Conservation (phyloP, 2,797 vertebrate genomes). For the Sciurus vulgaris region DNA sequence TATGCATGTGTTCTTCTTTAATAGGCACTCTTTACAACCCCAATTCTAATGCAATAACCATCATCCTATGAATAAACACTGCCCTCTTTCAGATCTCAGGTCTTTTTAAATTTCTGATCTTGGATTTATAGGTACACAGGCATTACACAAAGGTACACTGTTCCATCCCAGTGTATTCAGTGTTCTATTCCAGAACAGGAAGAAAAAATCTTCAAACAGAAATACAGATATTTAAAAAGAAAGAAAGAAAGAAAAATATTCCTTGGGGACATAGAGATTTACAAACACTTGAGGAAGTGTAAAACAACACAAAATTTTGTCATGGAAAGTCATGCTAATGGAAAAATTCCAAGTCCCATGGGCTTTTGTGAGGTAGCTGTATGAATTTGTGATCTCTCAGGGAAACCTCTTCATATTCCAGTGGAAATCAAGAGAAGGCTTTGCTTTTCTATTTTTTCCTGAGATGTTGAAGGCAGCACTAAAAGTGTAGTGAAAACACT, state of each 20-base stretch:
- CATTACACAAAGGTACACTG: neutral
- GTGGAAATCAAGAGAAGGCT: neutral
- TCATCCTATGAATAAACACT: neutral
- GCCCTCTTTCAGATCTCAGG: neutral
- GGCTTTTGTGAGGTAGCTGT: neutral
- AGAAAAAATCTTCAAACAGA: neutral
- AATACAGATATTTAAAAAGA: neutral
- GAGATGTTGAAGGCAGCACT: neutral
- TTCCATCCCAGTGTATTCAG: too few species aligned
- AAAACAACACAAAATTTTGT: neutral
- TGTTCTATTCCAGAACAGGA: neutral
- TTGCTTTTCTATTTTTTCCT: neutral
- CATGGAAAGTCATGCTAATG: neutral
- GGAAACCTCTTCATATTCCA: neutral
- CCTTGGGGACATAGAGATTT: neutral
- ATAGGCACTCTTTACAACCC: neutral
- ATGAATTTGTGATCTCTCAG: neutral
- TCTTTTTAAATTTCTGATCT: neutral
- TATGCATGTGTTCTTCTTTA: neutral
- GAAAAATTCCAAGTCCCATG: neutral
- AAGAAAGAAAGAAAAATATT: neutral
- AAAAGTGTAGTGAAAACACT: neutral
- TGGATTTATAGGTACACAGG: neutral
- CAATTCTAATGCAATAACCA: fast-evolving
- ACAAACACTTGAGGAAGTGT: neutral